Base-by-base conservation (phyloP, 1,140 invertebrate genomes). In the Lordiphosa collinella region DNA sequence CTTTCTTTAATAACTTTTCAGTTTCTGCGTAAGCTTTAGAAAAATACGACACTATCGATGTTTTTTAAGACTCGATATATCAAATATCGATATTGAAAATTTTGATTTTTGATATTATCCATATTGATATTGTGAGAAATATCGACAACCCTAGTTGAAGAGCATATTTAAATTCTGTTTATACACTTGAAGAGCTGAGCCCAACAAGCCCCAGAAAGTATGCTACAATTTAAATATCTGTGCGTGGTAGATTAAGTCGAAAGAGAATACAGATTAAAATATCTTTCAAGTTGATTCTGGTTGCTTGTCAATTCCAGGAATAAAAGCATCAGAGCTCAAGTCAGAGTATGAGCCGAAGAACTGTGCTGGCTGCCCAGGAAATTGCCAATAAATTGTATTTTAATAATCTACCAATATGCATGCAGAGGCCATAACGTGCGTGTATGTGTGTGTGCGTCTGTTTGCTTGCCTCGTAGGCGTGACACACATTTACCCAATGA, bases 331-430 rank as follows among this genome's bases (percentile, higher is more conserved):
- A 13, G 41, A n/a, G 8, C 12, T 12, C n/a, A 22, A 16, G 47
- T 11, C 14, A 13, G 47, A 49, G 40, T 1, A 5, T 25, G 41
- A 40, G 37, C 16, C 8, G 10, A 38, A 12, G 13, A 12, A 8
- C 12, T 38, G 37, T 25, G 22, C 29, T 44, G 41, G 10, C 41
- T 29, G 41, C 11, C 12, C 31, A 13, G 57, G 54, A 78, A 71
- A 76, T 53, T 55, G 48, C 31, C 65, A 54, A 75, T 75, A 75
- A 76, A 55, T 69, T 59, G 36, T 58, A 37, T 52, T 60, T 71
- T 67, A 66, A 78, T 76, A 76, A 78, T 76, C 48, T 41, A 40
- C 29, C 44, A 34, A 22, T 38, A 16, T 36, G 38, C 35, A 51
- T 51, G 8, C 36, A 25, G 18, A 13, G 9, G 18, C 16, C 35